Conservation (phyloP, 2,888 invertebrate species). For the Lysandra coridon region DNA sequence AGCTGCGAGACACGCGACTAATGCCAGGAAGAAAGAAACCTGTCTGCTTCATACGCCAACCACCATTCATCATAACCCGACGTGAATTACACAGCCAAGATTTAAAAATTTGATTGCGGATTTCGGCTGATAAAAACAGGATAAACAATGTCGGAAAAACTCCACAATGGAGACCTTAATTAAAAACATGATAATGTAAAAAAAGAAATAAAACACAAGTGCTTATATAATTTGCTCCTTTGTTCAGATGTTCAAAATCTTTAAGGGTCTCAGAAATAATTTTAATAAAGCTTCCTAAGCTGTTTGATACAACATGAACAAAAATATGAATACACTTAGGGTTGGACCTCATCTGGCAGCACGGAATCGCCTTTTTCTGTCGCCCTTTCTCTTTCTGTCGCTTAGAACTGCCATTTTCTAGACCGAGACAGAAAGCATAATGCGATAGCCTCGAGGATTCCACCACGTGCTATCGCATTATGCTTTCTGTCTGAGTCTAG, state of each 20-base stretch:
- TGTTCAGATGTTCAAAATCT: neutral
- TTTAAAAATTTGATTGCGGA: neutral
- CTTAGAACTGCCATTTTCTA: too few relatives aligned
- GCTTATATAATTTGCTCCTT: constrained; percentile 1
- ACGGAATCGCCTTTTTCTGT: too few relatives aligned
- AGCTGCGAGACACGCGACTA: neutral
- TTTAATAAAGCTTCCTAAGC: constrained; percentile 5
- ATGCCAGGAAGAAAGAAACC: constrained; percentile 11
- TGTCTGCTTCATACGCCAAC: constrained; percentile 5
- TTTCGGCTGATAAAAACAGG: neutral
- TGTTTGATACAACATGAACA: neutral
- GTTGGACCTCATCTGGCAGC: too few relatives aligned
- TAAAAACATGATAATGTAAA: neutral
- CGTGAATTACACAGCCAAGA: neutral
- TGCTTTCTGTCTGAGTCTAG: too few relatives aligned
- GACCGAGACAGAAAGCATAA: too few relatives aligned
- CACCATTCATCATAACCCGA: neutral
- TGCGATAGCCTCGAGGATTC: too few relatives aligned
- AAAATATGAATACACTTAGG: neutral
- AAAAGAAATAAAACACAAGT: constrained; percentile 2
- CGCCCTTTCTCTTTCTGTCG: too few relatives aligned
- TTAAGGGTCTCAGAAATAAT: constrained; percentile 4
- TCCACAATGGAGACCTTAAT: neutral
- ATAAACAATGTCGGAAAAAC: neutral
- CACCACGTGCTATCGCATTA: too few relatives aligned